Conservation (phyloP, 2,888 invertebrate species). For the Dendrolimus pini region DNA sequence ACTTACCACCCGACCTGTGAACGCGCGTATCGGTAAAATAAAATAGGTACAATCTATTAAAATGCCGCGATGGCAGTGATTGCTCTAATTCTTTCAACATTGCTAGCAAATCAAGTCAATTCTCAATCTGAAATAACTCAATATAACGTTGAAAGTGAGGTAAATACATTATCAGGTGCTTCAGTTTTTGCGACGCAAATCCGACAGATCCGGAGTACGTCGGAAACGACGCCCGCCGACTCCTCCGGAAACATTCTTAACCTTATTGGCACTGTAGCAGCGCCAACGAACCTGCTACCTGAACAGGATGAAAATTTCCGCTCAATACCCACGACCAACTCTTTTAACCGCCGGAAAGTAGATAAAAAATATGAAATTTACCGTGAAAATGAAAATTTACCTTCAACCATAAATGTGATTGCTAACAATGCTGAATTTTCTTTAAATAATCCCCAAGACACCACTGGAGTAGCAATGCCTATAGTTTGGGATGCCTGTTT, state of each 20-base stretch:
- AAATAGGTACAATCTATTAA: constrained; percentile 18
- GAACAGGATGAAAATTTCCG: constrained; percentile 51
- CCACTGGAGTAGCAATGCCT: constrained; percentile 28
- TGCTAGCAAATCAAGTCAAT: constrained; percentile 40
- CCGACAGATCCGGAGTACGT: constrained; percentile 46
- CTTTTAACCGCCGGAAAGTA: constrained; percentile 30
- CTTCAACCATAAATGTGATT: constrained; percentile 25
- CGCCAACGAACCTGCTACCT: constrained; percentile 23
- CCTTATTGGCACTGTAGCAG: constrained; percentile 29
- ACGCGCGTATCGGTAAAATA: constrained; percentile 20
- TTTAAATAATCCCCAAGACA: constrained; percentile 9
- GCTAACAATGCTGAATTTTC: constrained; percentile 14
- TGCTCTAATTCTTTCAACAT: constrained; percentile 38
- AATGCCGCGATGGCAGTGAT: constrained; percentile 42
- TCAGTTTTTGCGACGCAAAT: constrained; percentile 48
- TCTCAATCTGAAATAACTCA: constrained; percentile 30
- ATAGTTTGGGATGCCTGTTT: constrained; percentile 59
- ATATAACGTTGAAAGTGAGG: constrained; percentile 23
- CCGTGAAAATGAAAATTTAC: constrained; percentile 36
- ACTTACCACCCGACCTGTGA: constrained; percentile 23
- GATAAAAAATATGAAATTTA: constrained; percentile 37
- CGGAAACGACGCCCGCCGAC: constrained; percentile 52
- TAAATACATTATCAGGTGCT: constrained; percentile 39
- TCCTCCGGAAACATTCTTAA: constrained; percentile 66
- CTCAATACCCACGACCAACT: constrained; percentile 55